Conservation (phyloP, 2,888 invertebrate species). For the Hirtodrosophila trivittata region DNA sequence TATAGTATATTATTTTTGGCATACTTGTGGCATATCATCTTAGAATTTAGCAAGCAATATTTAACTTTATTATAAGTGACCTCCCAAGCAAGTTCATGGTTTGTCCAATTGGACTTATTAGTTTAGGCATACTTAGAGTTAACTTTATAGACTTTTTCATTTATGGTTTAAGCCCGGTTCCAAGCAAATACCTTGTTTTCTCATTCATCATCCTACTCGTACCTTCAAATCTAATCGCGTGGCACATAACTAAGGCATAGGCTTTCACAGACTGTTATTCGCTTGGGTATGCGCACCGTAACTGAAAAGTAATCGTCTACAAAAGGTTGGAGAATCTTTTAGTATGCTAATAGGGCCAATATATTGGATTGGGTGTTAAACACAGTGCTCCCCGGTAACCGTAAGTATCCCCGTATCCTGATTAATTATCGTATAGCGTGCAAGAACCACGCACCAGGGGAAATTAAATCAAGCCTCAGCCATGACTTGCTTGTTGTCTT, state of each 20-base stretch:
- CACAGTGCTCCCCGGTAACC: no score
- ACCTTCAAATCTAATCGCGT: slow-evolving; percentile 56
- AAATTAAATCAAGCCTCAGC: slow-evolving; percentile 15
- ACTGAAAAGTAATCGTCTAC: slow-evolving; percentile 79
- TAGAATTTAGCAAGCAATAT: slow-evolving; percentile 58
- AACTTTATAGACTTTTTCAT: no score
- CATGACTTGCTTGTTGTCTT: slow-evolving; percentile 70
- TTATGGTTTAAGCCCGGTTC: no score
- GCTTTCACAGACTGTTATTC: slow-evolving; percentile 80
- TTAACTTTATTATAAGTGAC: slow-evolving; percentile 39
- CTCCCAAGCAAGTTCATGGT: slow-evolving; percentile 72
- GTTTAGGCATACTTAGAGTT: no score
- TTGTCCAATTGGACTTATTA: no score
- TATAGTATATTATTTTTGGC: no score
- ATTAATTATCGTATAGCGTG: slow-evolving; percentile 39
- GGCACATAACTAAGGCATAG: slow-evolving; percentile 74
- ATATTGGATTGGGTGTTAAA: no score
- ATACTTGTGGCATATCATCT: slow-evolving; percentile 48
- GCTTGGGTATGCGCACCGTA: slow-evolving; percentile 80
- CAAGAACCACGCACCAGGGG: slow-evolving; percentile 35
- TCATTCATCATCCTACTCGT: no score
- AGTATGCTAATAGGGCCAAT: slow-evolving; percentile 26
- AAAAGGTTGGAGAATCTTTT: slow-evolving; percentile 45
- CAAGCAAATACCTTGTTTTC: no score
- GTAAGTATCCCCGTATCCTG: slow-evolving; percentile 1